Base-by-base conservation (phyloP, 2,888 invertebrate genomes). In the Megalurothrips usitatus region DNA sequence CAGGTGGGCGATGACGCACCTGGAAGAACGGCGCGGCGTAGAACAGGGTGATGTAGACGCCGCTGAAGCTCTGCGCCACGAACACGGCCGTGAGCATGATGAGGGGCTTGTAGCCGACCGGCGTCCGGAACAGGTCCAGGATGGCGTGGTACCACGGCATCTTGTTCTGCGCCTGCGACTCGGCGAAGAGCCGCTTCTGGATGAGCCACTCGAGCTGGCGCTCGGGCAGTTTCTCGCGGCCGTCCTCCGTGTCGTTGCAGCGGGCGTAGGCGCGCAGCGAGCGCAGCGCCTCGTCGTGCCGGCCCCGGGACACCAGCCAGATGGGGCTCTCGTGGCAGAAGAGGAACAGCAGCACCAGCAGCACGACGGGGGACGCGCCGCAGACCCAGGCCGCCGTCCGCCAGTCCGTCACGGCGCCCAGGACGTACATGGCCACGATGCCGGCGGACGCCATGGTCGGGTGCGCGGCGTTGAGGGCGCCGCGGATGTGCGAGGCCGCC, bases 241-340 rank as follows among this genome's bases (percentile, higher is more conserved):
- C 52, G 52, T 68, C 68, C 68, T n/a, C 23, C 9, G 68, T 68
- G 68, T n/a, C 23, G 68, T 68, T 68, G 23, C 23, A 11, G 68
- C 68, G 68, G n/a, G 68, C 68, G 68, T 68, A 68, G n/a, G 68
- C 68, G 23, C 23, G 23, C 68, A 68, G 68, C 68, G 68, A 68
- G 68, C 68, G 68, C 9, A 86, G 85, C 0, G 90, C 90, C 84
- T 89, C 89, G 4, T 87, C 86, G n/a, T 86, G 82, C 19, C 88
- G 86, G 78, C 88, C 88, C 79, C 86, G 87, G 75, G 88, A 86
- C 0, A 89, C 85, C n/a, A 90, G 84, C 90, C 90, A 90, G 14
- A 88, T 84, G 0, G 90, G 90, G 10, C 89, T 89, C 85, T 90
- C 90, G 0, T 89, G 89, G 47, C 90, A 85, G n/a, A 87, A 82